These are phyloP conservation scores for Latrodectus geometricus DNA, from an alignment of 1,140 invertebrate species.

Conservation along the genomic window DNA sequence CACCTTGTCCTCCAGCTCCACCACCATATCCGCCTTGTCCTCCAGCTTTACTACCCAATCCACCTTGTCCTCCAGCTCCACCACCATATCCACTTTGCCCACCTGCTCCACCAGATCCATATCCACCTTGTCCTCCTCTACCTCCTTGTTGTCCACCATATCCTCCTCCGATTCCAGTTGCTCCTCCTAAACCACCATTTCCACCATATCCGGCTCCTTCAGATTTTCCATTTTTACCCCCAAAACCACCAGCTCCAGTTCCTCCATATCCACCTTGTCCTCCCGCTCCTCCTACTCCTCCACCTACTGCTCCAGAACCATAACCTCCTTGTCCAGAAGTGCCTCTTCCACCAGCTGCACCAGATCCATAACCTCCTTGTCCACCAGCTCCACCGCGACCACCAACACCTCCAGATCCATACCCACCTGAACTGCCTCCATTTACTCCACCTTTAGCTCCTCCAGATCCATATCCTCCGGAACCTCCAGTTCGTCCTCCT, in stretches of 20 bases:
- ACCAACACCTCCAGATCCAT: neutral
- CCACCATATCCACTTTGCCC: too few relatives aligned
- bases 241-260: neutral
- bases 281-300: too few relatives aligned
- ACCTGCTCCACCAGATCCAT: neutral
- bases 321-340: too few relatives aligned
- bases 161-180: slow-evolving; percentile 1
- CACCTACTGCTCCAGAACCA: neutral
- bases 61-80: neutral
- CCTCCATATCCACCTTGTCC: slow-evolving; percentile 3
- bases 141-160: neutral
- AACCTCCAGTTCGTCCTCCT: neutral
- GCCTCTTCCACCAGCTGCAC: neutral
- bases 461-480: neutral
- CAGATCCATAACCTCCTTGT: neutral
- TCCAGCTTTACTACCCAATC: neutral
- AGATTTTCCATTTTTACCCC: neutral
- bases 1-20: neutral
- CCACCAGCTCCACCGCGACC: slow-evolving; percentile 6
- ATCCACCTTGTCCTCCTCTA: neutral
- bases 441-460: neutral
- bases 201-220: neutral
- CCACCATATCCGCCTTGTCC: neutral
- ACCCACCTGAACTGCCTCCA: neutral
- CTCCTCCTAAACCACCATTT: neutral